These are phyloP conservation scores for Colinus virginianus DNA, from an alignment of 2,113 vertebrate genomes.

Conservation along the genomic window DNA sequence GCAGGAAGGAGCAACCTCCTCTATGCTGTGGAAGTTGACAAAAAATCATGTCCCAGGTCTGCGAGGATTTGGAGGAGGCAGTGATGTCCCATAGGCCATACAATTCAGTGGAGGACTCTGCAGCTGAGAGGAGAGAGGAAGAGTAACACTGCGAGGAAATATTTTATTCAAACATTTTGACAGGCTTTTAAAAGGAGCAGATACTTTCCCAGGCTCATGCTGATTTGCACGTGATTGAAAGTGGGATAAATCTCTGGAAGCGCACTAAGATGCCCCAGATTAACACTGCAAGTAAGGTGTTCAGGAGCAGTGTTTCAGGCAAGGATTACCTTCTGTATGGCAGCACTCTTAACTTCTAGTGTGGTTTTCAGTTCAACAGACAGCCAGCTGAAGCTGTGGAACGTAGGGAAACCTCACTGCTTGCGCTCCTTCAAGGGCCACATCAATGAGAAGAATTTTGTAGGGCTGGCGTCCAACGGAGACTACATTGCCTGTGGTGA, in stretches of 20 bases:
- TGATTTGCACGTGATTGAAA: neutral
- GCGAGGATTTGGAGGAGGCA: neutral
- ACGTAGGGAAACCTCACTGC: conserved; percentile 97
- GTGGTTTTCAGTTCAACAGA: conserved; percentile 90
- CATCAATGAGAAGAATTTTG: conserved; percentile 99
- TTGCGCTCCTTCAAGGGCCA: conserved; percentile 98
- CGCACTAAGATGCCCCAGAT: neutral
- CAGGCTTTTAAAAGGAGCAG: neutral
- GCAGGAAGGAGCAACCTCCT: neutral
- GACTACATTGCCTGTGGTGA: conserved; percentile 98
- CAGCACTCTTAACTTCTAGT: conserved; percentile 29
- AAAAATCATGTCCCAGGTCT: neutral
- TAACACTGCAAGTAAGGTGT: neutral
- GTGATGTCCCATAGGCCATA: neutral
- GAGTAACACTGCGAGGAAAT: neutral
- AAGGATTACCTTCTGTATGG: neutral
- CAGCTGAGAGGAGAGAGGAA: neutral
- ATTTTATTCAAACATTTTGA: conserved; percentile 28
- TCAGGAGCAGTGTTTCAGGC: neutral
- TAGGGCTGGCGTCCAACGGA: conserved; percentile 95
- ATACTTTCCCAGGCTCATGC: conserved; percentile 1
- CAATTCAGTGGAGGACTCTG: neutral
- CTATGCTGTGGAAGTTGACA: neutral
- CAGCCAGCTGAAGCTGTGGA: conserved; percentile 98
- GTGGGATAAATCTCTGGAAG: neutral